These are phyloP conservation scores for Eciton burchellii DNA, from an alignment of 1,140 invertebrate species.

Conservation along the genomic window DNA sequence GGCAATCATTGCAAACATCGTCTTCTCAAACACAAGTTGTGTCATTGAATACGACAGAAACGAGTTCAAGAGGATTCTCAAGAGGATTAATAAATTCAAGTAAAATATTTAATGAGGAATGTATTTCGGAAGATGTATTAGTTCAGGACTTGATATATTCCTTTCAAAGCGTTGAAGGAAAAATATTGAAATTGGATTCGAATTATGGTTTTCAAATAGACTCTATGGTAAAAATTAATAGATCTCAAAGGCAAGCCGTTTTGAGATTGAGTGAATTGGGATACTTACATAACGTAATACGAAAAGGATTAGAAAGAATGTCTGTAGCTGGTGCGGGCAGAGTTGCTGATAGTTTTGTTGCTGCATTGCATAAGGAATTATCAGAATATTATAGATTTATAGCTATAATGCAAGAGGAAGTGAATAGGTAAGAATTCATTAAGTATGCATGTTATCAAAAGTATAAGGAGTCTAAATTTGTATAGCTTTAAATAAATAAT, in stretches of 20 bases:
- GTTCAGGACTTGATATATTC: conserved; percentile 93
- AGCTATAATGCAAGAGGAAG: conserved; percentile 92
- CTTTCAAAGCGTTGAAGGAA: conserved; percentile 93
- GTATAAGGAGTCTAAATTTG: neutral
- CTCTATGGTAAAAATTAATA: conserved; percentile 85
- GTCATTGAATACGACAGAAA: conserved; percentile 72
- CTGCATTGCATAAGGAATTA: conserved; percentile 94
- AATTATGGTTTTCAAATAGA: conserved; percentile 90
- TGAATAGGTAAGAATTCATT: conserved; percentile 86
- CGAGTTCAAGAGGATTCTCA: conserved; percentile 66
- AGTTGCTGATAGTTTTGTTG: conserved; percentile 94
- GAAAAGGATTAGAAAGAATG: conserved; percentile 88
- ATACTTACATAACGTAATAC: conserved; percentile 93
- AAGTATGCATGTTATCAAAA: neutral
- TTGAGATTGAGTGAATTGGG: conserved; percentile 93
- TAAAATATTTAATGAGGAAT: conserved; percentile 80
- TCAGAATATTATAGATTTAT: conserved; percentile 95
- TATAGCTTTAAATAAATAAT: neutral
- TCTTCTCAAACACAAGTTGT: conserved; percentile 76
- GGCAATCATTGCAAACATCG: conserved; percentile 75
- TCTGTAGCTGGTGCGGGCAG: conserved; percentile 88
- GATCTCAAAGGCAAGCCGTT: conserved; percentile 86
- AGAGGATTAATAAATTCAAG: conserved; percentile 66
- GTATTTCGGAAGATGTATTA: conserved; percentile 85
- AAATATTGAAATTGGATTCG: conserved; percentile 89